phyloP scores from a whole-genome alignment of 2,113 vertebrate species.

The Cygnus atratus region DNA sequence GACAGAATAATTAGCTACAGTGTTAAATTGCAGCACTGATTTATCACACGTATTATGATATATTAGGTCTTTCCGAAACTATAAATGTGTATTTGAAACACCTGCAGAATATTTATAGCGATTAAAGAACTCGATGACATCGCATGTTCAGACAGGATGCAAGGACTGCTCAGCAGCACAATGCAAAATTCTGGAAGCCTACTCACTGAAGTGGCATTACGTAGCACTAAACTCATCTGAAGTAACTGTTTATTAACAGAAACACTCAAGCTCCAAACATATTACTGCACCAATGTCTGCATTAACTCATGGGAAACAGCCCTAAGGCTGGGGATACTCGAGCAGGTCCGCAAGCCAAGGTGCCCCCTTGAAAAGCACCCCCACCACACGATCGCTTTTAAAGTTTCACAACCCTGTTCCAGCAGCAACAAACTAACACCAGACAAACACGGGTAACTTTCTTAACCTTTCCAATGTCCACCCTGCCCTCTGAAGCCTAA shows the following conservation, averaged over 20 bases:
- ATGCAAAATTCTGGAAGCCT: neutral
- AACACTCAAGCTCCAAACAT: neutral
- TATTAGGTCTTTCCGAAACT: neutral
- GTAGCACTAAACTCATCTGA: neutral
- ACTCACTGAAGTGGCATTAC: neutral
- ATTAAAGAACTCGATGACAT: neutral
- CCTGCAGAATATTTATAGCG: neutral
- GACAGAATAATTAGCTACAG: slow-evolving; percentile 52
- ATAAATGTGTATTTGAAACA: neutral
- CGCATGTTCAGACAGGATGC: neutral
- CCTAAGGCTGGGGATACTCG: neutral
- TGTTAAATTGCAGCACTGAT: neutral
- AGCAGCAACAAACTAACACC: neutral
- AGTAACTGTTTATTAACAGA: neutral
- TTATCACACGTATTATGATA: neutral
- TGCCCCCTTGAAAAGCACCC: neutral
- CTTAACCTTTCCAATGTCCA: neutral
- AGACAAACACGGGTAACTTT: neutral
- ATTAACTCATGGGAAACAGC: neutral
- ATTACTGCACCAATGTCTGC: neutral
- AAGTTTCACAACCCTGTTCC: neutral
- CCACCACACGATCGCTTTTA: neutral
- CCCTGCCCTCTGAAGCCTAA: neutral
- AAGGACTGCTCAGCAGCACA: neutral
- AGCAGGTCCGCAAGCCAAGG: neutral